Base-by-base conservation (phyloP, 2,888 invertebrate genomes). In the Brachynemurus nebulosus region DNA sequence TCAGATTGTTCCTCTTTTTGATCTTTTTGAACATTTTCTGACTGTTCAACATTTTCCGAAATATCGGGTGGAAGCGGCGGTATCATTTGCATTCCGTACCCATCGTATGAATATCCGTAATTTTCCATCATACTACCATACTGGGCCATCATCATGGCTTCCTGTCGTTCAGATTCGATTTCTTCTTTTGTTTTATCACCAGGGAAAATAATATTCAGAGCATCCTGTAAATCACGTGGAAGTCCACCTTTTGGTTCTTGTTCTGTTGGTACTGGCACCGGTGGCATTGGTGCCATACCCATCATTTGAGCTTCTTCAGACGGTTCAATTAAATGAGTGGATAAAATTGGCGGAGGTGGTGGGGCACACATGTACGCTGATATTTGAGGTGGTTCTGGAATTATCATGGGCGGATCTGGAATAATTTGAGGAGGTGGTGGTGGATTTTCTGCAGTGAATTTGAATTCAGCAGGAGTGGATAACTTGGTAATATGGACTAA, bases 141-240 rank as follows among this genome's bases (percentile, higher is more conserved):
- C 18, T 48, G 47, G 8, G 45, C 25, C 46, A 48, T 47, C 25
- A 46, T 45, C 39, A 42, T 27, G n/a, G 42, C 21, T 36, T 36
- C 23, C 20, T 42, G 34, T 18, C 12, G 23, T 38, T 45, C 46
- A 30, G 39, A 30, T 19, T 42, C 36, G 8, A 23, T 38, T 16
- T 46, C 45, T 34, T 19, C 34, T 19, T 48, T 23, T 36, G 46
- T 49, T 41, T 57, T 54, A 33, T 54, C 51, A 45, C 57, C 48
- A 38, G 78, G 78, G 60, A 78, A 79, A 44, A 79, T 74, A 25
- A 78, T 76, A 57, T 77, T 74, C 4, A 79, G 63, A 1, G 78
- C 78, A 44, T 78, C 77, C 49, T 78, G 77, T 54, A 78, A 69
- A 62, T 78, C 78, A 50, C 75, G 72, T 2, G 76, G 76, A 1